Evolutionary conservation across 2,888 invertebrate species (phyloP), one percentile per base, ranked within the genome.

Genomic region (Acronicta psi): DNA sequence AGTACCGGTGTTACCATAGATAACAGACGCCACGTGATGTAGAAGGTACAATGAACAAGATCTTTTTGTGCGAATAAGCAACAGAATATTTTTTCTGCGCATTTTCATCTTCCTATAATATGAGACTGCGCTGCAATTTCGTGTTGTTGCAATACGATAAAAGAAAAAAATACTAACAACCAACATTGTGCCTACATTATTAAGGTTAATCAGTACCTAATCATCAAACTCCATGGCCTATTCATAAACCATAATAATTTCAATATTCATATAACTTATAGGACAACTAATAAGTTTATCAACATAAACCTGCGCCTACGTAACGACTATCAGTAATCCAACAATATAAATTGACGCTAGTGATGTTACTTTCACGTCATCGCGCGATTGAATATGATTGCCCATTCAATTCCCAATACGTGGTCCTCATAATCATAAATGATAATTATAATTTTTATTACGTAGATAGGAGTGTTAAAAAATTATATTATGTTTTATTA

Each of bases 381-480:
- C 46, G 16, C 25, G 2, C 41, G 8, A 62, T 61, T 38, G 17
- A 58, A 49, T 44, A 41, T 11, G 41, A 73, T 61, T 47, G 34
- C 51, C 59, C 46, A 63, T 68, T 60, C 38, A 62, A 64, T 62
- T 54, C 53, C 49, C 56, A 46, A 56, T 71, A 58, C 40, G 53
- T 51, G 49, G 49, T 59, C 52, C 31, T 46, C 54, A 50, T 52
- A 57, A 43, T 51, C 25, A 70, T 60, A 70, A n/a, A n/a, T 49
- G 53, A 63, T 70, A 57, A 67, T 70, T 53, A 52, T 45, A 3
- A 43, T 54, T 59, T 65, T 50, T 58, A 73, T 63, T 38, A 54
- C 36, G 23, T 45, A 44, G n/a, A 41, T 40, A 36, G 44, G 20
- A 44, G 40, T 25, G 4, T 18, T 61, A 58, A 60, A 55, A 59